Evolutionary conservation across 2,113 vertebrate species (phyloP), one percentile per base, ranked within the genome.

Genomic region (Pterocles gutturalis): DNA sequence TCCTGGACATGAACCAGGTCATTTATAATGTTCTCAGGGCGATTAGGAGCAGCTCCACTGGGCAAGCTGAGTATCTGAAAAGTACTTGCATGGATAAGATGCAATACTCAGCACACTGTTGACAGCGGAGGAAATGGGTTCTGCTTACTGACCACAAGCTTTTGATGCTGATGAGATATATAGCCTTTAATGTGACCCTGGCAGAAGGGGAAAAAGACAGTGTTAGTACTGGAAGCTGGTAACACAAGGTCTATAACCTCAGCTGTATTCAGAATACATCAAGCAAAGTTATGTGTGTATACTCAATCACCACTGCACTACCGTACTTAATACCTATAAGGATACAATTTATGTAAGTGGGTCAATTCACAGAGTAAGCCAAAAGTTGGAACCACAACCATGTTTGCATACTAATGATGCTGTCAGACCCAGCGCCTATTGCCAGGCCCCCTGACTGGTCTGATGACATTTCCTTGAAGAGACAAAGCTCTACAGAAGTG

Each of bases 101-200:
- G 5, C 48, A 62, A 13, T 1, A 28, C 70, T 98, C 98, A 99
- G 65, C 99, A 99, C 85, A 99, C 97, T 0, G 99, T 98, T 45
- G 99, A 99, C 49, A 99, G 97, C 0, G 99, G 97, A 57, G 99
- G 99, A 95, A 99, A 99, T 0, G 99, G 99, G 69, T 99, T 99
- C 95, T 99, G 99, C 97, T 99, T 99, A 95, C 99, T 99, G 97
- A 99, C 99, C 10, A 99, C 99, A 22, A 99, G 98, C 92, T 99
- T 99, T 98, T 99, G 99, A 96, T 99, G 99, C 96, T 99, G 99
- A 73, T 99, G 99, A 34, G 99, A 99, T 96, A 99, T 99, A 94
- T 99, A 99, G 67, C 99, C 99, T 97, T 99, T 99, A 90, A 99
- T 99, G 97, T 99, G 99, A 90, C 99, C 99, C 99, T 99, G 97